Percentiles rank a stretch among this genome's conserved stretches.
phyloP scores from a whole-genome alignment of 2,888 invertebrate species.

The Athalia rosae region DNA sequence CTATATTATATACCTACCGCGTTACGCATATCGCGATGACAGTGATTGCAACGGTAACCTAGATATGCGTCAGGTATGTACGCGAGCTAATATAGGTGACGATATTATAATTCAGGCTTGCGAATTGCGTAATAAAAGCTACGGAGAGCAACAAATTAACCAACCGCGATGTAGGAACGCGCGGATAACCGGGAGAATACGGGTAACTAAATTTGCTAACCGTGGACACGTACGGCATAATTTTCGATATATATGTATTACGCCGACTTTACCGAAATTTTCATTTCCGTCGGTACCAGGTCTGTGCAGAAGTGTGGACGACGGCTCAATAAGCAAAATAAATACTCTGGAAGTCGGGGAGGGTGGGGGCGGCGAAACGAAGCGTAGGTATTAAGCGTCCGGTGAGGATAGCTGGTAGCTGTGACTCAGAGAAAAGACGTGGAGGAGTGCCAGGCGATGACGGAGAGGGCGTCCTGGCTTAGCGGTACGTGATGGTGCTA shows the following conservation, averaged over 20 bases:
- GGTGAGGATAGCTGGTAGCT: background rate
- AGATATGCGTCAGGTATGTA: background rate
- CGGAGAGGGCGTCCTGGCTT: constrained; percentile 45
- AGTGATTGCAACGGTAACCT: background rate
- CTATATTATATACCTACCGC: no score
- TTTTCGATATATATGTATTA: no score
- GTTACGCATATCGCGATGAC: background rate
- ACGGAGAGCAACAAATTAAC: no score
- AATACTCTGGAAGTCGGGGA: constrained; percentile 32
- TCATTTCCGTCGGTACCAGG: background rate
- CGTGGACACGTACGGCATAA: no score
- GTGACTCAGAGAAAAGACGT: constrained; percentile 49
- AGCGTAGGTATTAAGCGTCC: constrained; percentile 33
- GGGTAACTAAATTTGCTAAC: no score
- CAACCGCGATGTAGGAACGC: no score
- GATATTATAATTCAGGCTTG: no score
- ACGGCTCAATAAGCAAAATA: constrained; percentile 40
- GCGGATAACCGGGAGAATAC: no score
- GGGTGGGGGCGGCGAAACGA: no score
- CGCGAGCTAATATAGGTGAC: background rate
- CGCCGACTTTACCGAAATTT: no score
- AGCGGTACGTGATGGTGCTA: constrained; percentile 18
- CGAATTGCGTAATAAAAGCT: no score
- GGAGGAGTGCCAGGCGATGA: constrained; percentile 56
- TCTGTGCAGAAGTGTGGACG: constrained; percentile 4